phyloP scores from a whole-genome alignment of 2,113 vertebrate genomes.

The Aegotheles bennettii region DNA sequence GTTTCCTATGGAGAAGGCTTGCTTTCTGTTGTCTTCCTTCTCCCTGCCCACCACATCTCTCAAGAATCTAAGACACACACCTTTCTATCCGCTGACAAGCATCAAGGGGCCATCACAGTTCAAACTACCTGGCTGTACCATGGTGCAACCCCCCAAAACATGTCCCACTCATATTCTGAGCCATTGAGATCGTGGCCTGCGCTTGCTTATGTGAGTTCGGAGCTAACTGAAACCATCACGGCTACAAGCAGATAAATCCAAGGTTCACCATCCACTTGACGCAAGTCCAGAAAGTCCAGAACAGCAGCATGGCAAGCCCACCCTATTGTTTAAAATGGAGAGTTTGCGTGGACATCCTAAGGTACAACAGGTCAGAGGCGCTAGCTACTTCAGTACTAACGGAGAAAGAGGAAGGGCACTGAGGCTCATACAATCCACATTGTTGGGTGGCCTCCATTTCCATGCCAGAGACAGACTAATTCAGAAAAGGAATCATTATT shows the following conservation, averaged over 20 bases:
- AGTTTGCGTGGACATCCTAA: neutral
- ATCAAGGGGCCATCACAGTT: neutral
- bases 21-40: neutral
- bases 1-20: neutral
- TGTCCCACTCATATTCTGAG: neutral
- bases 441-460: accelerated
- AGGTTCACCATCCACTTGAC: neutral
- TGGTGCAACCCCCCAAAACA: neutral
- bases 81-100: neutral
- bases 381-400: accelerated
- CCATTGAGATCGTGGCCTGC: neutral
- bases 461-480: neutral
- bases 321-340: neutral
- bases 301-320: neutral
- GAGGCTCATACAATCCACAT: accelerated
- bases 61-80: neutral
- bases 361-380: accelerated
- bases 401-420: neutral
- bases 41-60: neutral
- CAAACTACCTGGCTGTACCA: neutral
- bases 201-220: accelerated
- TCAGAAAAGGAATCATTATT: neutral
- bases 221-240: accelerated
- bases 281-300: neutral
- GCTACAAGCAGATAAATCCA: neutral